A percentile compares a stretch with the other conserved stretches of the same genome.
Evolutionary conservation across 1,140 invertebrate species (phyloP).

Genomic region (Arctopsyche grandis): DNA sequence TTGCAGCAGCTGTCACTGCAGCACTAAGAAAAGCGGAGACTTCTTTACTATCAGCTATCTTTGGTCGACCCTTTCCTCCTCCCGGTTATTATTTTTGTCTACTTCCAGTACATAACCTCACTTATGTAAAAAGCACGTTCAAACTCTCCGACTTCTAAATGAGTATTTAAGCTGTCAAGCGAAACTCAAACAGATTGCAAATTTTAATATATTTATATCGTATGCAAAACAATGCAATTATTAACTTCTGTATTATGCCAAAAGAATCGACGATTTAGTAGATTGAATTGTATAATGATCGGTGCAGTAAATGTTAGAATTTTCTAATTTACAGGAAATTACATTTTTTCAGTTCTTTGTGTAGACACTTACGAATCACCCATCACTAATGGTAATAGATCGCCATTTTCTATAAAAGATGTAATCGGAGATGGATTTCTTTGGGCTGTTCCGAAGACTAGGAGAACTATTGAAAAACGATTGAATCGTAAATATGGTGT

Average conservation of each 20-base stretch:
- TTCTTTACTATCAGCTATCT: conserved; percentile 19
- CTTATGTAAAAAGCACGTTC: no score
- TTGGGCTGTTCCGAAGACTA: conserved; percentile 82
- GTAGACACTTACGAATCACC: neutral
- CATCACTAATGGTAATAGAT: neutral
- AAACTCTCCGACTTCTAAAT: no score
- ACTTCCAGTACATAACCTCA: conserved; percentile 29
- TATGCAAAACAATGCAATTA: no score
- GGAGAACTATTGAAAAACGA: conserved; percentile 79
- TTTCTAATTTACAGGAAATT: neutral
- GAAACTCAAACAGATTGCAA: no score
- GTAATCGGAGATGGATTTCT: conserved; percentile 79
- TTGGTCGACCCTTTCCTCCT: conserved; percentile 50
- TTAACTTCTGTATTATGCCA: no score
- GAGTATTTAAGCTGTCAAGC: no score
- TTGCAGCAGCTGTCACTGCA: no score
- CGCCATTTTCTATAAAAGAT: conserved; percentile 65
- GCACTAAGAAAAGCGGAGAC: no score
- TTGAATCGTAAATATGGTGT: conserved; percentile 76
- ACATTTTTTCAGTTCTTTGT: neutral
- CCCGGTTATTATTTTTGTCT: conserved; percentile 56
- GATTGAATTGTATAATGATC: no score
- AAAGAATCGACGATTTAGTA: no score
- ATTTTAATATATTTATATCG: no score
- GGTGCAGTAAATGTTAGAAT: no score